Percentiles rank a stretch among this genome's conserved stretches.
phyloP scores from a whole-genome alignment of 2,113 vertebrate genomes.

The Dromas ardeola region DNA sequence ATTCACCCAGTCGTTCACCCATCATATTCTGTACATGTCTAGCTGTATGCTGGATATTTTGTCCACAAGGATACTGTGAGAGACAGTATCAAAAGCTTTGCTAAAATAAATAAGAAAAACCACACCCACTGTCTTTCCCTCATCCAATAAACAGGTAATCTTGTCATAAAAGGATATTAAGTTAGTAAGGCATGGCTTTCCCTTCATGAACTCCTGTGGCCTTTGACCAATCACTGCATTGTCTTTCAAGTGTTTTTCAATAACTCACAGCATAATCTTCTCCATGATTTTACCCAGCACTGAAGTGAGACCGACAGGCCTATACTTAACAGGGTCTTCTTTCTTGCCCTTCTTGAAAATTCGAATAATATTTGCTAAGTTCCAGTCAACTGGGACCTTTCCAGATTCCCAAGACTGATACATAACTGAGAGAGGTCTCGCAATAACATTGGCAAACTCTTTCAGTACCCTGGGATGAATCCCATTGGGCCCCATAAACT shows the following conservation, averaged over 20 bases:
- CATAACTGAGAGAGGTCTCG: not conserved
- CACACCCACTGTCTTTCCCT: not conserved
- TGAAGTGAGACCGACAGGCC: not conserved
- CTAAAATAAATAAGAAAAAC: not conserved
- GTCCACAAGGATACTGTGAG: not conserved
- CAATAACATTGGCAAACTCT: not conserved
- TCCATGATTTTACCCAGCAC: not conserved
- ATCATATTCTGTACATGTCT: fast-evolving
- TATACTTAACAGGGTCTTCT: not conserved
- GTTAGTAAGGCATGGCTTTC: not conserved
- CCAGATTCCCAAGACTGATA: not conserved
- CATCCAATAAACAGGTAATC: not conserved
- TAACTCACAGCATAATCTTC: not conserved
- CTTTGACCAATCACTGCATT: fast-evolving
- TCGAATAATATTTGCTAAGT: not conserved
- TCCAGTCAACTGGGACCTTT: not conserved
- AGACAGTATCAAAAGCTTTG: not conserved
- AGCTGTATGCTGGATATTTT: fast-evolving
- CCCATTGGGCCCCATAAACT: too few species aligned
- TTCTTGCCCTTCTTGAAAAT: not conserved
- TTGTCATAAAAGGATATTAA: not conserved
- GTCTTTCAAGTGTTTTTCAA: not conserved
- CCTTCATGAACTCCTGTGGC: not conserved
- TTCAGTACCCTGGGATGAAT: not conserved
- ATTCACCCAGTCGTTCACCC: not conserved